Evolutionary conservation across 2,797 vertebrate species (phyloP).

Genomic region (Zenarchopterus dispar): DNA sequence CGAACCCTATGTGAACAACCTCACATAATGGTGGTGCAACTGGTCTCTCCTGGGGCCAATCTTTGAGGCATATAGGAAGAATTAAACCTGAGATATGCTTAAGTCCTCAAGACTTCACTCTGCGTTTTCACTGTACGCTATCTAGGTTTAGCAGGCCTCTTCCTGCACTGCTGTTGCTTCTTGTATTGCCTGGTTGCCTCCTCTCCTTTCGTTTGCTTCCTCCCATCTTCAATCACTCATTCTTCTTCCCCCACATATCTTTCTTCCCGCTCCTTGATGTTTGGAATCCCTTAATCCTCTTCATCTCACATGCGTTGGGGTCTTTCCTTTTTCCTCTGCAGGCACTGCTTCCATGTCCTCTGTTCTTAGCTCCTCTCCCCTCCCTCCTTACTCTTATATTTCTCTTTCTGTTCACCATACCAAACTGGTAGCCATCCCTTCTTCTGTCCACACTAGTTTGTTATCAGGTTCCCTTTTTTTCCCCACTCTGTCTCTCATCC

Average conservation of each 20-base stretch:
- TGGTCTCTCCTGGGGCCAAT: constrained; percentile 52
- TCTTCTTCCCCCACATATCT: constrained; percentile 65
- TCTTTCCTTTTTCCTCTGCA: constrained; percentile 36
- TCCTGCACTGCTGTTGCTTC: constrained; percentile 20
- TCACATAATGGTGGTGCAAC: constrained; percentile 41
- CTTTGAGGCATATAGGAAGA: constrained; percentile 46
- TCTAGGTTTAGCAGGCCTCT: constrained; percentile 65
- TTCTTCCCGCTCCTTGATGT: constrained; percentile 70
- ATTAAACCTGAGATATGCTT: constrained; percentile 59
- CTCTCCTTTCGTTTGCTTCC: constrained; percentile 46
- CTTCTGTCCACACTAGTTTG: constrained; percentile 16
- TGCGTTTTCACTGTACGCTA: constrained; percentile 36
- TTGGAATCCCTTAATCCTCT: constrained; percentile 75
- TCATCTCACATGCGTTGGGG: constrained; percentile 63
- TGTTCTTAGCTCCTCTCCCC: constrained; percentile 4
- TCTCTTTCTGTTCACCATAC: background rate
- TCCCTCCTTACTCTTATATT: constrained; percentile 4
- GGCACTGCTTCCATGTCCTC: constrained; percentile 13
- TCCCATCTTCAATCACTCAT: constrained; percentile 68
- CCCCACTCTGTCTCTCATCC: constrained; percentile 4
- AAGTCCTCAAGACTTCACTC: constrained; percentile 49
- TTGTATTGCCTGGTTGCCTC: constrained; percentile 31
- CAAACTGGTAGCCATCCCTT: constrained; percentile 18
- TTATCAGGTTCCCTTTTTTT: constrained; percentile 13
- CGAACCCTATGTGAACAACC: constrained; percentile 38